phyloP scores from a whole-genome alignment of 2,888 invertebrate species.

The Dryomyza anilis region DNA sequence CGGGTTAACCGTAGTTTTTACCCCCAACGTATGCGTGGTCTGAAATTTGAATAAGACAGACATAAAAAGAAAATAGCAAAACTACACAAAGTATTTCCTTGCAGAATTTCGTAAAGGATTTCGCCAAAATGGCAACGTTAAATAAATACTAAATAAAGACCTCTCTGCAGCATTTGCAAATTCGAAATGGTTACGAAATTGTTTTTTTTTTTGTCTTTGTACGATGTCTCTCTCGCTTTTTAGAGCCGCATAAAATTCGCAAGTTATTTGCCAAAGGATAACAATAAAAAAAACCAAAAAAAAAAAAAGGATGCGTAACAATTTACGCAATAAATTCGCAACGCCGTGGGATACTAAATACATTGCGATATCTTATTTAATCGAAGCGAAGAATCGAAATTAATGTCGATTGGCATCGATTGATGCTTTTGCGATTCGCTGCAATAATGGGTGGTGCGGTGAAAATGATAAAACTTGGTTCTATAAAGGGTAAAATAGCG shows the following conservation, averaged over 20 bases:
- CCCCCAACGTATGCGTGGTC: too few species aligned
- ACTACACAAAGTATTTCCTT: background rate
- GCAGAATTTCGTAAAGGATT: too few species aligned
- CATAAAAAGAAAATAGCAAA: conserved; percentile 11
- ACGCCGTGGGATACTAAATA: background rate
- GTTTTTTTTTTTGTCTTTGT: background rate
- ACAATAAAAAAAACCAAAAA: background rate
- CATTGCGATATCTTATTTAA: background rate
- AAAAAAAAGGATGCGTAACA: background rate
- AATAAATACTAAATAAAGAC: background rate
- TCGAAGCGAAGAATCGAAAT: background rate
- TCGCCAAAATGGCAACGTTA: background rate
- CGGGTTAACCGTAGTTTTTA: conserved; percentile 30
- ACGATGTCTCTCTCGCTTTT: background rate
- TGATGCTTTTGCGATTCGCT: too few species aligned
- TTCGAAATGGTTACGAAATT: conserved; percentile 6
- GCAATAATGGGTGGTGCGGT: too few species aligned
- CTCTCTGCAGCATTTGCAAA: background rate
- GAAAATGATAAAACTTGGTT: too few species aligned
- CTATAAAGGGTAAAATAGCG: background rate
- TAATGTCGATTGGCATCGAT: too few species aligned
- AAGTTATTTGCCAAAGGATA: background rate
- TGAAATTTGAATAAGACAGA: conserved; percentile 28
- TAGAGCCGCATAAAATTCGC: too few species aligned
- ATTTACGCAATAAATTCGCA: background rate